phyloP scores from a whole-genome alignment of 1,140 invertebrate genomes.

The Galendromus occidentalis region DNA sequence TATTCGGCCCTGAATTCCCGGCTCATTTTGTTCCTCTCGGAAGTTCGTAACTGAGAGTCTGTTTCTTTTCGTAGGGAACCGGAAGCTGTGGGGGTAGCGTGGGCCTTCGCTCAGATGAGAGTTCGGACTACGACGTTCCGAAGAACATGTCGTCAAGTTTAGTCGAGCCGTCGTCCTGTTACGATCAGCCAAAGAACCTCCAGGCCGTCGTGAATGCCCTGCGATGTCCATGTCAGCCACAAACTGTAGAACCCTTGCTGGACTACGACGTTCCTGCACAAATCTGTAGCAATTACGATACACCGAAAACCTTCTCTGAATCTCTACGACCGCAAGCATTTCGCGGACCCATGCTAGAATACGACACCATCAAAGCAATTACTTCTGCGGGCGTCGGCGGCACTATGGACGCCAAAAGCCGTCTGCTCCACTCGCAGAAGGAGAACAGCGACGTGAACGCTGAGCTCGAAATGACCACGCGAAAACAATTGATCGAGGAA shows the following conservation, averaged over 20 bases:
- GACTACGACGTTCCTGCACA: conserved; percentile 4
- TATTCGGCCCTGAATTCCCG: no score
- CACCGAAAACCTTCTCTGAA: background rate
- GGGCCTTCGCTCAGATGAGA: background rate
- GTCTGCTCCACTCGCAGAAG: background rate
- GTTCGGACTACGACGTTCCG: conserved; percentile 5
- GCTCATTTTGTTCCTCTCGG: background rate
- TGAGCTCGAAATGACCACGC: no score
- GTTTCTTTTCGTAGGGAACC: background rate
- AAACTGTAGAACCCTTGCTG: background rate
- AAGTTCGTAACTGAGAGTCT: background rate
- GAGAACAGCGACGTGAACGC: background rate
- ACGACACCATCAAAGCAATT: background rate
- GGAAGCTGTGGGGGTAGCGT: background rate
- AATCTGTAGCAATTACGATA: background rate
- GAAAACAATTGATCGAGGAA: no score
- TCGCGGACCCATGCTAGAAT: background rate
- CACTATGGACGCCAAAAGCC: background rate
- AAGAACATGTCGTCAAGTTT: background rate
- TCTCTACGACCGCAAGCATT: background rate
- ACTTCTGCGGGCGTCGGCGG: background rate
- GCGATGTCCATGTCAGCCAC: background rate
- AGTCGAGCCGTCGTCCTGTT: background rate
- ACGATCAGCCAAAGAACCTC: conserved; percentile 4
- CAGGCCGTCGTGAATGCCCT: background rate